These are phyloP conservation scores for Cosmia trapezina DNA, from an alignment of 2,888 invertebrate species.

Conservation along the genomic window DNA sequence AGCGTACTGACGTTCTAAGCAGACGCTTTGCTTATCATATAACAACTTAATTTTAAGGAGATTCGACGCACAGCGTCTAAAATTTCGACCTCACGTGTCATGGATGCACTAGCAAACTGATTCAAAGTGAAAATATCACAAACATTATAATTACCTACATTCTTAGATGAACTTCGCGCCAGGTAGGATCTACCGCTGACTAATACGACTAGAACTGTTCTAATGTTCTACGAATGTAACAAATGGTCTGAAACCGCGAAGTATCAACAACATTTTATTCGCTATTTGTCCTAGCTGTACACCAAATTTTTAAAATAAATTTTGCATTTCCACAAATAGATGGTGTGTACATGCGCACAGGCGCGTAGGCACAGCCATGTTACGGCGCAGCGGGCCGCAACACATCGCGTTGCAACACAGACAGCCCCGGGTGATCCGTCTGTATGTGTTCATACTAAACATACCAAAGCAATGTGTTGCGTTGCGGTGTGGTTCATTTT, in stretches of 20 bases:
- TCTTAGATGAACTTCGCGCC: not conserved
- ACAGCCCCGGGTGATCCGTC: no score
- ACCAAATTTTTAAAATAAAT: no score
- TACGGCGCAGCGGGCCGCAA: no score
- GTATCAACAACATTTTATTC: no score
- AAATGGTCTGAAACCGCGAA: no score
- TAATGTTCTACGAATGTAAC: not conserved
- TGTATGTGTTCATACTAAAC: no score
- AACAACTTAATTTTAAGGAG: conserved; percentile 41
- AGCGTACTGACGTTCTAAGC: not conserved
- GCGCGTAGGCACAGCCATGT: no score
- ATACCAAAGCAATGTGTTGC: not conserved
- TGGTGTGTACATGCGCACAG: no score
- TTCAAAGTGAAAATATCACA: conserved; percentile 10
- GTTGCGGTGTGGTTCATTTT: not conserved
- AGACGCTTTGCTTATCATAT: conserved; percentile 27
- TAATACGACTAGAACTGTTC: conserved; percentile 9
- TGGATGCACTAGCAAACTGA: conserved; percentile 22
- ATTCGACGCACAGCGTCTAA: conserved; percentile 54
- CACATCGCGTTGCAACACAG: no score
- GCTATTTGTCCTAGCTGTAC: no score
- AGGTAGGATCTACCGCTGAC: not conserved
- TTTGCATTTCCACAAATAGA: no score
- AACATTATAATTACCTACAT: not conserved
- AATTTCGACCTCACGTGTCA: conserved; percentile 28